Evolutionary conservation across 2,113 vertebrate species (phyloP), one percentile per base, ranked within the genome.

Genomic region (Caranx melampygus): DNA sequence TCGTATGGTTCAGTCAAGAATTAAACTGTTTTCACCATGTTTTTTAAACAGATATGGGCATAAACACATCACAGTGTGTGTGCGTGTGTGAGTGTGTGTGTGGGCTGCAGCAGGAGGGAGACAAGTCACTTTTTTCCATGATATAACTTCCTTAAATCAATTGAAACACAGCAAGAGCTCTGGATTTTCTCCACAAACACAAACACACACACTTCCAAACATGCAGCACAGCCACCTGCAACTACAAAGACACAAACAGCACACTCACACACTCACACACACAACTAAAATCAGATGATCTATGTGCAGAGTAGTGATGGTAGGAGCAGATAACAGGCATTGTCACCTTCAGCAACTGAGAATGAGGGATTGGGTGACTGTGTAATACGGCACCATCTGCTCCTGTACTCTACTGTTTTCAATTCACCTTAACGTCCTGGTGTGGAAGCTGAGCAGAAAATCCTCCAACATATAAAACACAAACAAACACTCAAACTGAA

Each of bases 241-340:
- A 54, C 70, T 21, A 63, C 14, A 40, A 42, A 58, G 58, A 54
- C 31, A 42, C n/a, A 58, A 14, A 34, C 26, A 18, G 26, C 47
- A 54, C 3, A 0, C 20, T 44, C 7, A 26, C 34, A 40, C 35
- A 65, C 51, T 33, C 26, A 65, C 51, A 8, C n/a, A 65, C 7
- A 51, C 47, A 34, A 5, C 34, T 13, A 21, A 5, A 40, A 42
- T 42, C 35, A 3, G 55, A 60, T 55, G 58, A 44, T 52, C n/a
- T 33, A 3, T 40, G 63, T 74, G 67, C 54, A 86, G 55, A 55
- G 70, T 16, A 72, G 14, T 75, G 47, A 12, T 78, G 63, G 78
- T 55, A 84, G 73, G 35, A 81, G 60, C 47, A 79, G 85, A 89
- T 72, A 70, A 80, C 75, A 79, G 16, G 84, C 74, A 85, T 33